Evolutionary conservation across 2,797 vertebrate genomes (phyloP).

Genomic region (Aeoliscus strigatus): DNA sequence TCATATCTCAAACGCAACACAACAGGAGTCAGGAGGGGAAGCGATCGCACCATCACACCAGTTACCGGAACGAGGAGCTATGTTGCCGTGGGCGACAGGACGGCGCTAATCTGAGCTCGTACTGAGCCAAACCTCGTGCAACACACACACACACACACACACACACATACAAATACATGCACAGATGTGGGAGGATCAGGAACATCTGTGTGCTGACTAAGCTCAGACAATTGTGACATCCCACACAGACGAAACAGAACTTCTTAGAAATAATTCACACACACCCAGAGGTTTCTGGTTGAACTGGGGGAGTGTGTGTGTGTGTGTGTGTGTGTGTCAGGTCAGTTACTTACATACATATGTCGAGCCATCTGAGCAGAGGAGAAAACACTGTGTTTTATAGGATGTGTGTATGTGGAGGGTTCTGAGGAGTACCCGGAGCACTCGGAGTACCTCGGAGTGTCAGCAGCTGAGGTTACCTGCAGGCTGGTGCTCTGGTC

Average conservation of each 20-base stretch:
- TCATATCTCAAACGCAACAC: not conserved
- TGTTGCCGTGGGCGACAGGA: conserved; percentile 9
- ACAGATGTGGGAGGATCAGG: conserved; percentile 49
- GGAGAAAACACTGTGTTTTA: conserved; percentile 34
- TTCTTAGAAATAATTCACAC: conserved; percentile 15
- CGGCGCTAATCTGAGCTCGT: conserved; percentile 7
- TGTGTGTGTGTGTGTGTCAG: conserved; percentile 10
- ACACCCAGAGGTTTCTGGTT: conserved; percentile 8
- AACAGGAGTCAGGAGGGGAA: not conserved
- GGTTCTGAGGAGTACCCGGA: too few relatives aligned
- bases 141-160: too few relatives aligned
- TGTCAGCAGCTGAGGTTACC: conserved; percentile 79
- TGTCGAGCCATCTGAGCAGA: conserved; percentile 58
- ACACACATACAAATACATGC: too few relatives aligned
- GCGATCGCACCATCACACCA: conserved; percentile 4
- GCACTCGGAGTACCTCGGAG: too few relatives aligned
- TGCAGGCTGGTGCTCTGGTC: conserved; percentile 98
- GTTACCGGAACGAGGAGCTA: conserved; percentile 10
- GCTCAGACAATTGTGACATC: conserved; percentile 32
- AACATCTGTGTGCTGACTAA: conserved; percentile 54
- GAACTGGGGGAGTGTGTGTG: conserved; percentile 24
- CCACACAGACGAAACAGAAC: conserved; percentile 23
- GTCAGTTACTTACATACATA: conserved; percentile 71
- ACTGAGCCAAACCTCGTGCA: conserved; percentile 44
- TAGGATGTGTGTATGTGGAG: not conserved